These are phyloP conservation scores for Pedetes capensis DNA, from an alignment of 2,113 vertebrate species.

Conservation along the genomic window DNA sequence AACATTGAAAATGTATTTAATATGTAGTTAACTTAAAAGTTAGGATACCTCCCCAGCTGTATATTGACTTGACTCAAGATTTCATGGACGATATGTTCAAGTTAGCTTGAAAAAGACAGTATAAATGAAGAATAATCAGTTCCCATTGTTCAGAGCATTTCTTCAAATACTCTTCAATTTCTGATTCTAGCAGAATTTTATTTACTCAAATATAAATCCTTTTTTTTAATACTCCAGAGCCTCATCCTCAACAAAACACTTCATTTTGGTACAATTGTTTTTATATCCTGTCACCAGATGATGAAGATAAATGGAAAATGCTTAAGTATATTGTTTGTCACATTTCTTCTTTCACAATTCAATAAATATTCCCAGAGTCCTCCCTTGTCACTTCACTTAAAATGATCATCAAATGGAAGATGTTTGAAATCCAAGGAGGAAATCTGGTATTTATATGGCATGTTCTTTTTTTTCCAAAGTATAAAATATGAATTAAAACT, in stretches of 20 bases:
- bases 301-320: constrained; percentile 45
- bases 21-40: constrained; percentile 59
- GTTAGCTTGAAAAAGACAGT: constrained; percentile 66
- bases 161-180: constrained; percentile 70
- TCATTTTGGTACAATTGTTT: constrained; percentile 50
- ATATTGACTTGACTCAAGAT: constrained; percentile 53
- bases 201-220: constrained; percentile 17
- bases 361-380: constrained; percentile 40
- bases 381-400: constrained; percentile 53
- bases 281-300: constrained; percentile 25
- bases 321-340: constrained; percentile 55
- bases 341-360: constrained; percentile 62
- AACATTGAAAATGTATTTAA: constrained; percentile 53
- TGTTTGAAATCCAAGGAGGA: neutral
- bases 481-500: constrained; percentile 30
- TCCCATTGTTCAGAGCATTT: constrained; percentile 53
- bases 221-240: neutral
- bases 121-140: constrained; percentile 65
- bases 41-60: constrained; percentile 45
- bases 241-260: constrained; percentile 56
- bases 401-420: constrained; percentile 64
- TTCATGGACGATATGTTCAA: constrained; percentile 49
- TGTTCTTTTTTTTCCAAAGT: neutral
- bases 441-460: constrained; percentile 44
- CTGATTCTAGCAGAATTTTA: constrained; percentile 49